phyloP scores from a whole-genome alignment of 2,888 invertebrate genomes.

The Atethmia centrago region DNA sequence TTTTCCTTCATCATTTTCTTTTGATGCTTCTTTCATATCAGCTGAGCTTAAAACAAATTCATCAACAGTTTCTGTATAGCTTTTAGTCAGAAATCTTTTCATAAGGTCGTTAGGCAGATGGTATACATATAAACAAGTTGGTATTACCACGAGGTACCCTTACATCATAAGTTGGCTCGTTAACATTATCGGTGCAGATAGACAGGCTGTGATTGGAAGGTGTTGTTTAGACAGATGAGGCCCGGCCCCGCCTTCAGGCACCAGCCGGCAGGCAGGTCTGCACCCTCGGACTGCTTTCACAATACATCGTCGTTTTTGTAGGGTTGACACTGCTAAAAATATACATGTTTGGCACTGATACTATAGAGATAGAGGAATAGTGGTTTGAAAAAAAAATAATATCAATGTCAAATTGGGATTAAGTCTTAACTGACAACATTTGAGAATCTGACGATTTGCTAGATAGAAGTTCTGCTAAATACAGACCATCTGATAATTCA shows the following conservation, averaged over 20 bases:
- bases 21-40: background rate
- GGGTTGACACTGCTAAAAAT: constrained; percentile 34
- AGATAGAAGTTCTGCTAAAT: no score
- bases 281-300: constrained; percentile 72
- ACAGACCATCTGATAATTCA: no score
- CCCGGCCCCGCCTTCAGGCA: constrained; percentile 69
- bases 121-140: background rate
- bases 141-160: constrained; percentile 8
- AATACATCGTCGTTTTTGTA: constrained; percentile 54
- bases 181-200: constrained; percentile 60
- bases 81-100: background rate
- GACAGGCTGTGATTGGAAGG: constrained; percentile 54
- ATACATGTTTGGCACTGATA: background rate
- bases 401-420: background rate
- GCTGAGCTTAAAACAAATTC: background rate
- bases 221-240: constrained; percentile 76
- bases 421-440: no score
- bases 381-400: background rate
- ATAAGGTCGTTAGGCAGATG: background rate
- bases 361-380: background rate
- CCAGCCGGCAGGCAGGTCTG: constrained; percentile 66
- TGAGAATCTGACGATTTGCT: no score
- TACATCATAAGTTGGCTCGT: constrained; percentile 43
- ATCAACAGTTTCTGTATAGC: background rate
- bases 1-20: background rate